Base-by-base conservation (phyloP, 1,140 invertebrate species). In the Pristionchus pacificus region DNA sequence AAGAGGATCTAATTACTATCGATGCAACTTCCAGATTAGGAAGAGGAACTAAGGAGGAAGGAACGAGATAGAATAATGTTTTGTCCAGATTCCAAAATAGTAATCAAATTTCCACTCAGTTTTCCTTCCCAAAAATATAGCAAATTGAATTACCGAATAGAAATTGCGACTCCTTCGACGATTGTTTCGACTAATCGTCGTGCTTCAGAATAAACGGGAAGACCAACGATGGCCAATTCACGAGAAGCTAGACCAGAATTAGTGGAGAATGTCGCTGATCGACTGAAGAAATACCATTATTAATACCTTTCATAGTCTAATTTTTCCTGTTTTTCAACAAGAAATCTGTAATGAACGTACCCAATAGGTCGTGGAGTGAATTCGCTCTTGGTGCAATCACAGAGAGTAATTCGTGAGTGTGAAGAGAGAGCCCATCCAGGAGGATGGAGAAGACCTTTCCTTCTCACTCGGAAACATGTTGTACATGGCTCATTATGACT, bases 121-220 rank as follows among this genome's bases (percentile, higher is more conserved):
- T 1, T 33, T 28, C 27, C 27, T 49, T 15, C 14, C 24, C 13
- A 31, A 10, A 0, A 1, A 29, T 29, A 31, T 10, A 49, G 27
- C 2, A 14, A 1, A 19, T 57, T 27, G 32, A 13, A 81, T 81
- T 31, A 83, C 68, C 0, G 74, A 70, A 49, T 49, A 55, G 83
- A 70, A 15, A 77, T 77, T 15, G 83, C 82, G 25, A 82, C 83
- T 2, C 80, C 80, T 57, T 84, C 80, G 19, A 82, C 80, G 10
- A 82, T 82, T 25, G 68, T 68, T 61, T 82, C 80, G 24, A 82
- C 77, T 6, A 82, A 60, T 32, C 38, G 33, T 25, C 78, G 64
- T 69, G 84, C 84, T 13, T 65, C 61, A n/a, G 73, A 72, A 63
- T 82, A 82, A 58, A 82, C 75, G 27, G 80, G 80, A 57, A 82